Evolutionary conservation across 2,113 vertebrate genomes (phyloP).

Genomic region (Forbesichthys papilliferus): DNA sequence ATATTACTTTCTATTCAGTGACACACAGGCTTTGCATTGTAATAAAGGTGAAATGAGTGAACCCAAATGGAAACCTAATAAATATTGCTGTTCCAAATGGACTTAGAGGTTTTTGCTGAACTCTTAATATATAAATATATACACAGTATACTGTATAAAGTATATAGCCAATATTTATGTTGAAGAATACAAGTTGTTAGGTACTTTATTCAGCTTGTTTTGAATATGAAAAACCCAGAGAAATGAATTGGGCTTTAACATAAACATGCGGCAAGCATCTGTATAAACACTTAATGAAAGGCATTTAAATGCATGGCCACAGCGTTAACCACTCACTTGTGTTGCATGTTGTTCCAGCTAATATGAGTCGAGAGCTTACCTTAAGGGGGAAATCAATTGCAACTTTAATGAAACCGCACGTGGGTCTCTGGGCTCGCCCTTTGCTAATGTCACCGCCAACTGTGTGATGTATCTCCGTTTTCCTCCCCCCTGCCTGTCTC

Average conservation of each 20-base stretch:
- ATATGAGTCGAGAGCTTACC: conserved; percentile 4
- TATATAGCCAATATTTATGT: no score
- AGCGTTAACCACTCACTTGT: background rate
- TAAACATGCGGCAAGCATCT: background rate
- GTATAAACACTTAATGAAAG: conserved; percentile 13
- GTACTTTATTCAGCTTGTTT: no score
- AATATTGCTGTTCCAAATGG: no score
- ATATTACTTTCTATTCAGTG: no score
- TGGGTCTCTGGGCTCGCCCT: background rate
- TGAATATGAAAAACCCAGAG: background rate
- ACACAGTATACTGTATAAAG: no score
- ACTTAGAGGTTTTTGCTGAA: no score
- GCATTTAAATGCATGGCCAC: conserved; percentile 34
- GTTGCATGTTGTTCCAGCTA: conserved; percentile 2
- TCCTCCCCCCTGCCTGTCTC: background rate
- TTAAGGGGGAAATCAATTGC: conserved; percentile 11
- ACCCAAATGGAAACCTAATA: no score
- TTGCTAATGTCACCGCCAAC: background rate
- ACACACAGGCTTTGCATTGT: no score
- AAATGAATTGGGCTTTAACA: background rate
- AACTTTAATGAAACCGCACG: conserved; percentile 16
- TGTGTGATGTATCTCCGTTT: background rate
- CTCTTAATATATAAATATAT: no score
- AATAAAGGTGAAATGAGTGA: no score
- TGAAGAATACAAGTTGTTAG: no score